Conservation (phyloP, 2,797 vertebrate species). For the Acrocephalus scirpaceus region DNA sequence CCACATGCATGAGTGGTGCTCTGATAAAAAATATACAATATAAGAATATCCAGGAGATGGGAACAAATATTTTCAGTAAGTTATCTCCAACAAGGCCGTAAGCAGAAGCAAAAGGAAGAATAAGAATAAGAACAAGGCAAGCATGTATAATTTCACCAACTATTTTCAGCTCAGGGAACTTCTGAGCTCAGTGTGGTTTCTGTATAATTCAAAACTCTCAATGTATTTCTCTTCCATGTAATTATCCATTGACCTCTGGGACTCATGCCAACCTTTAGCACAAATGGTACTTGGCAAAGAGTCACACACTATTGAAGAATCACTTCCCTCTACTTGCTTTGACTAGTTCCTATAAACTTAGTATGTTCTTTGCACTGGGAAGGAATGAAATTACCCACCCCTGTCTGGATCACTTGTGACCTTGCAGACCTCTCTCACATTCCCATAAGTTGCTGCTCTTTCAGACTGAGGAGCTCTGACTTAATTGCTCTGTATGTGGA, state of each 20-base stretch:
- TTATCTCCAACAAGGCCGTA: not conserved
- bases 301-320: not conserved
- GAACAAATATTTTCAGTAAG: not conserved
- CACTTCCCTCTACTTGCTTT: not conserved
- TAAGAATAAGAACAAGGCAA: not conserved
- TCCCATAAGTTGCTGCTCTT: not conserved
- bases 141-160: not conserved
- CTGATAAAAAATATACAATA: not conserved
- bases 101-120: not conserved
- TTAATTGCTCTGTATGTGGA: not conserved
- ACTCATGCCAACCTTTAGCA: not conserved
- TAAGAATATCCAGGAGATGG: not conserved
- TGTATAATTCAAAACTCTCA: not conserved
- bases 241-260: not conserved
- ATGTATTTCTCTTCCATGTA: not conserved
- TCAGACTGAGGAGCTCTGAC: not conserved
- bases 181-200: not conserved
- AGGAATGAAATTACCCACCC: not conserved
- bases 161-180: not conserved
- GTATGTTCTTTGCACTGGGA: not conserved
- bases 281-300: not conserved
- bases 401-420: not conserved
- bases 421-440: not conserved
- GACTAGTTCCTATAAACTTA: not conserved
- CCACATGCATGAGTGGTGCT: not conserved